Conservation (phyloP, 1,140 invertebrate genomes). For the Cataglyphis hispanica region DNA sequence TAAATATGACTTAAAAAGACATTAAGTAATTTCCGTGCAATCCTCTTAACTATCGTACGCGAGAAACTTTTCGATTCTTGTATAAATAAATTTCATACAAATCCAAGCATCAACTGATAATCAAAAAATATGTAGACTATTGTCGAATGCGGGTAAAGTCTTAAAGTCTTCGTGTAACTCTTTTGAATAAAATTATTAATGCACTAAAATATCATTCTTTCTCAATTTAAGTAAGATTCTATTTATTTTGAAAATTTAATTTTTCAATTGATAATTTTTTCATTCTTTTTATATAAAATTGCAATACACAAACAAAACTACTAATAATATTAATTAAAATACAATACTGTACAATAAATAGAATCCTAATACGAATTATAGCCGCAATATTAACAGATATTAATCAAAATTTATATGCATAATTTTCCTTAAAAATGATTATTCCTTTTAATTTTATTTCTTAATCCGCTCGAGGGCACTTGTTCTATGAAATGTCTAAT, state of each 20-base stretch:
- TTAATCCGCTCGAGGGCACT: background rate
- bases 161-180: background rate
- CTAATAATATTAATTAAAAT: constrained; percentile 19
- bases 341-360: background rate
- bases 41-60: constrained; percentile 9
- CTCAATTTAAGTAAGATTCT: background rate
- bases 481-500: background rate
- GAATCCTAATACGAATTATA: background rate
- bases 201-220: constrained; percentile 6
- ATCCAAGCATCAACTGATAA: background rate
- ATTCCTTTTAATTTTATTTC: background rate
- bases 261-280: background rate
- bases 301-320: background rate
- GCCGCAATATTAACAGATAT: background rate
- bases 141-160: background rate
- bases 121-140: background rate
- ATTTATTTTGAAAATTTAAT: constrained; percentile 1
- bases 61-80: constrained; percentile 21
- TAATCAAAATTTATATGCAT: background rate
- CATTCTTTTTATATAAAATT: background rate
- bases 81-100: constrained; percentile 9
- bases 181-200: background rate
- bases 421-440: background rate
- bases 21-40: constrained; percentile 58
- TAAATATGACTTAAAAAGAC: constrained; percentile 64